These are phyloP conservation scores for Oncopodura yosiiana DNA, from an alignment of 1,140 invertebrate genomes.

Conservation along the genomic window DNA sequence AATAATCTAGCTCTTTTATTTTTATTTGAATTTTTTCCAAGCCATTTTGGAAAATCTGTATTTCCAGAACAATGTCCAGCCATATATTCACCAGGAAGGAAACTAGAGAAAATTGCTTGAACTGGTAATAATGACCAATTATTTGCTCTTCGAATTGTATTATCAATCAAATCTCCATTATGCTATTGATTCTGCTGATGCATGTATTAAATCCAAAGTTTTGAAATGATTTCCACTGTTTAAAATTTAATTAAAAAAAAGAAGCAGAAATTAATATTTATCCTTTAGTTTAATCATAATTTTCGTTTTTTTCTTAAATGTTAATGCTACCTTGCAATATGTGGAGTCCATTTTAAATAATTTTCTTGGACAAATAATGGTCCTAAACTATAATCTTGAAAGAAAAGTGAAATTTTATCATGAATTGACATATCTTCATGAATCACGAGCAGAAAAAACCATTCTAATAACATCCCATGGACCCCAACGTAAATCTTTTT, in stretches of 20 bases:
- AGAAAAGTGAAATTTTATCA: slow-evolving; percentile 88
- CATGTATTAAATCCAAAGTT: slow-evolving; percentile 58
- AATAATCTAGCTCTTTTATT: slow-evolving; percentile 71
- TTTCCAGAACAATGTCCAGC: slow-evolving; percentile 61
- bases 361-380: slow-evolving; percentile 98
- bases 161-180: slow-evolving; percentile 74
- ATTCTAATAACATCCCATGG: slow-evolving; percentile 88
- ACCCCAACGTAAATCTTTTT: slow-evolving; percentile 64
- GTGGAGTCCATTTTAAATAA: slow-evolving; percentile 52
- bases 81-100: slow-evolving; percentile 78
- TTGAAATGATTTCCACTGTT: slow-evolving; percentile 37
- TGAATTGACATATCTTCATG: slow-evolving; percentile 68
- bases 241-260: slow-evolving; percentile 9
- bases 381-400: slow-evolving; percentile 89
- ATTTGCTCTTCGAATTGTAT: slow-evolving; percentile 60
- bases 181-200: slow-evolving; percentile 74
- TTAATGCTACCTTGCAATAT: slow-evolving; percentile 14
- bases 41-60: slow-evolving; percentile 87
- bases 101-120: slow-evolving; percentile 82
- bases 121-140: slow-evolving; percentile 84
- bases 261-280: background rate
- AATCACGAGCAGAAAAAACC: slow-evolving; percentile 74
- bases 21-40: slow-evolving; percentile 84
- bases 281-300: background rate
- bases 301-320: background rate